These are phyloP conservation scores for Hyla sarda DNA, from an alignment of 2,113 vertebrate genomes.

Conservation along the genomic window DNA sequence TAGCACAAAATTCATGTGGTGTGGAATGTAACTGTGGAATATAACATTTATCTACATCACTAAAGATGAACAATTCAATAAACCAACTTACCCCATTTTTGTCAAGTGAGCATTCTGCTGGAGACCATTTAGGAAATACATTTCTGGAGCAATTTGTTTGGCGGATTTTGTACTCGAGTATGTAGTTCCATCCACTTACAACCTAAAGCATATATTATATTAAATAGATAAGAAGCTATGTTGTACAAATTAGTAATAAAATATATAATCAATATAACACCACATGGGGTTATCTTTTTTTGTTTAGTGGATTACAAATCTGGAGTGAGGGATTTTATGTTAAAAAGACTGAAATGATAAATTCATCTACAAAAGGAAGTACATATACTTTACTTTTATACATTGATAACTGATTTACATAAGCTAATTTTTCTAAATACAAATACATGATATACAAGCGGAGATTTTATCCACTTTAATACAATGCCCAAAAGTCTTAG, in stretches of 20 bases:
- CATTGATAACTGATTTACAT: not conserved
- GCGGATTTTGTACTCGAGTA: not conserved
- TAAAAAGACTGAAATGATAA: too few relatives aligned
- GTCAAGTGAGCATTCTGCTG: constrained; percentile 28
- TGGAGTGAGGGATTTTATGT: too few relatives aligned
- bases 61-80: not conserved
- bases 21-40: too few relatives aligned
- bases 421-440: not conserved
- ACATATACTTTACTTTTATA: not conserved
- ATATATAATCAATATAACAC: too few relatives aligned
- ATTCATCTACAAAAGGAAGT: too few relatives aligned
- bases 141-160: constrained; percentile 50
- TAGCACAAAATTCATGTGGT: too few relatives aligned
- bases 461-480: not conserved
- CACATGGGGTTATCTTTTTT: too few relatives aligned
- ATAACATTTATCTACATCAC: too few relatives aligned
- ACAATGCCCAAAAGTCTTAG: too few relatives aligned
- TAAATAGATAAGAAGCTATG: too few relatives aligned
- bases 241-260: too few relatives aligned
- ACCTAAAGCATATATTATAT: constrained; percentile 16
- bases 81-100: constrained; percentile 29
- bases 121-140: not conserved
- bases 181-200: constrained; percentile 39
- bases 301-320: too few relatives aligned
- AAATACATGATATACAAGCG: not conserved